phyloP scores from a whole-genome alignment of 2,888 invertebrate genomes.

The Bombylius discolor region DNA sequence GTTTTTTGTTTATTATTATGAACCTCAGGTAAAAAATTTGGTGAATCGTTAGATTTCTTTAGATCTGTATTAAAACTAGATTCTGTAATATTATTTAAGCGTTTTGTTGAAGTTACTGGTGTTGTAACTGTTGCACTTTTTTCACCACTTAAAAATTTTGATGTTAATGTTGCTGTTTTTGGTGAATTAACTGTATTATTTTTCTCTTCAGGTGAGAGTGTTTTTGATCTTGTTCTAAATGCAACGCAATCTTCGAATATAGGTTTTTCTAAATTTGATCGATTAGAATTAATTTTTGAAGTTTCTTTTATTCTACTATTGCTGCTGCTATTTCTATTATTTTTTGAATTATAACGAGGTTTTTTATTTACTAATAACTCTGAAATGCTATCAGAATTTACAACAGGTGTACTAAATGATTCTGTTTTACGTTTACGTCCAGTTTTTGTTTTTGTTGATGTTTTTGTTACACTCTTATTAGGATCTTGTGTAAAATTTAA shows the following conservation, averaged over 20 bases:
- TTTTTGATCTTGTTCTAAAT: slow-evolving; percentile 33
- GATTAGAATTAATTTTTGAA: not conserved
- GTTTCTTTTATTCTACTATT: not conserved
- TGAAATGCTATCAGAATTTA: not conserved
- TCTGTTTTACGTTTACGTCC: too few species aligned
- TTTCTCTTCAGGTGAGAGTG: slow-evolving; percentile 12
- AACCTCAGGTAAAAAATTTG: not conserved
- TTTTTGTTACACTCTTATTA: too few species aligned
- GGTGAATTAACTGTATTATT: not conserved
- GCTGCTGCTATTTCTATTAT: not conserved
- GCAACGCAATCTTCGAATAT: slow-evolving; percentile 29
- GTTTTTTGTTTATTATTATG: slow-evolving; percentile 16
- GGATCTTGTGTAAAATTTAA: not conserved
- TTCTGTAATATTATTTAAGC: too few species aligned
- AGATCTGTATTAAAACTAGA: too few species aligned
- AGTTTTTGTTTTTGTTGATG: not conserved
- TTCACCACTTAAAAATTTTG: too few species aligned
- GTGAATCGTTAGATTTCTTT: too few species aligned
- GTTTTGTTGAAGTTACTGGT: too few species aligned
- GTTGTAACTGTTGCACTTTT: too few species aligned
- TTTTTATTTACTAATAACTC: slow-evolving; percentile 1
- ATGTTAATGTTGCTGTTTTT: not conserved
- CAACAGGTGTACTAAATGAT: not conserved
- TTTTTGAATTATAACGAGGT: not conserved
- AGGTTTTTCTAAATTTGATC: not conserved